Evolutionary conservation across 64 coral and sea anemone species (phyloP).

Genomic region (Anthopleura sola): DNA sequence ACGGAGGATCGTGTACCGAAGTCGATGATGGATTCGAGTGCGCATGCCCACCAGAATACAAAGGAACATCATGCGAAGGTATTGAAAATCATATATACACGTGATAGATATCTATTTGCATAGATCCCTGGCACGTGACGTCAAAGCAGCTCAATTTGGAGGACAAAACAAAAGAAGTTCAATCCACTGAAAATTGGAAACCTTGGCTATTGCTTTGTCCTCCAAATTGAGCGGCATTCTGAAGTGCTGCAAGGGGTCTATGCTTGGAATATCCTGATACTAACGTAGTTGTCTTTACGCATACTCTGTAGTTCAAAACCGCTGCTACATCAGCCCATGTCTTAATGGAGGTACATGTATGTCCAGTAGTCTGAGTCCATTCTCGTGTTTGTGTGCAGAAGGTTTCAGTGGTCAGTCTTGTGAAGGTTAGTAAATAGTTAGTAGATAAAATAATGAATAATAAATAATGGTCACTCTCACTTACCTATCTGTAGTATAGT

Average conservation of each 20-base stretch:
- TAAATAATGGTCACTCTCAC: too few relatives aligned
- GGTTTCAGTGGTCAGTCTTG: constrained; percentile 77
- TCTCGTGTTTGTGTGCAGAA: constrained; percentile 54
- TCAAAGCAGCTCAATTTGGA: too few relatives aligned
- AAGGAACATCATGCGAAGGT: constrained; percentile 59
- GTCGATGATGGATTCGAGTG: constrained; percentile 75
- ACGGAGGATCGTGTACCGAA: constrained; percentile 72
- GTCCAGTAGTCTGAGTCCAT: constrained; percentile 29
- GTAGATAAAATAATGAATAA: too few relatives aligned
- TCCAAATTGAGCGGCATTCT: too few relatives aligned
- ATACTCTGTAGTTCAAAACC: constrained; percentile 67
- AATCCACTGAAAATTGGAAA: too few relatives aligned
- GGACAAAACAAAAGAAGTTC: too few relatives aligned
- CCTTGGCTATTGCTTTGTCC: too few relatives aligned
- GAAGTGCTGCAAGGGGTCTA: too few relatives aligned
- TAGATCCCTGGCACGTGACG: too few relatives aligned
- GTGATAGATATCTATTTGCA: not conserved
- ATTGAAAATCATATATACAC: not conserved
- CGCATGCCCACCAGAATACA: constrained; percentile 62
- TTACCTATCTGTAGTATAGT: too few relatives aligned
- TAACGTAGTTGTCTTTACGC: not conserved
- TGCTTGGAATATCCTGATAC: not conserved
- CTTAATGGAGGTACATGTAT: constrained; percentile 87
- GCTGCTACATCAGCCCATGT: constrained; percentile 75
- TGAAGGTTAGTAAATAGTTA: constrained; percentile 51